Conservation (phyloP, 2,113 vertebrate species). For the Myotis davidii region DNA sequence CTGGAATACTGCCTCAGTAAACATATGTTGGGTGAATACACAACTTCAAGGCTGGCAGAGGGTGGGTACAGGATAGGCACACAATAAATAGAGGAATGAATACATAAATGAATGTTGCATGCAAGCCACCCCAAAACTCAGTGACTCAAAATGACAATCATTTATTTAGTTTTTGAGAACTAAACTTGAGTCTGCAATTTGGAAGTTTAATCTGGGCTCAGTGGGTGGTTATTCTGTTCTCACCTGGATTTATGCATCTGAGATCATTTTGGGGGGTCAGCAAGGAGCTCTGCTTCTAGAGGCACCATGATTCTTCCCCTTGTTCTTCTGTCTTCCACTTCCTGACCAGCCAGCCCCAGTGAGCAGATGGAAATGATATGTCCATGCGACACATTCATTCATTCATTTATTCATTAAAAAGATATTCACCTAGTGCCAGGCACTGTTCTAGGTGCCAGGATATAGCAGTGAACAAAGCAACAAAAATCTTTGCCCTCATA, state of each 20-base stretch:
- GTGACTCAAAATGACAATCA: background rate
- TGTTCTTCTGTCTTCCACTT: background rate
- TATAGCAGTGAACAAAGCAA: background rate
- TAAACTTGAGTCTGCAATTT: background rate
- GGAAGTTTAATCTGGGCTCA: background rate
- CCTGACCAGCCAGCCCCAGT: background rate
- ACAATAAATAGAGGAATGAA: background rate
- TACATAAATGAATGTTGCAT: background rate
- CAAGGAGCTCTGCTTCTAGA: background rate
- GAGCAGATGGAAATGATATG: background rate
- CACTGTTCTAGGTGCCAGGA: background rate
- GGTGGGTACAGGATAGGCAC: background rate
- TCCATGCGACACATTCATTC: background rate
- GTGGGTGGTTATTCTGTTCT: background rate
- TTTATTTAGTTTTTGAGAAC: background rate
- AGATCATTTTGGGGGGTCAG: background rate
- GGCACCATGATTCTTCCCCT: background rate
- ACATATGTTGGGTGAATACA: background rate
- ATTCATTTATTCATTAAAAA: background rate
- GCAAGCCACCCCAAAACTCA: too few species aligned
- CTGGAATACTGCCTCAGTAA: background rate
- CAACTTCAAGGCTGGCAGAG: background rate
- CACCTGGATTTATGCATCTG: background rate
- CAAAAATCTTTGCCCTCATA: background rate
- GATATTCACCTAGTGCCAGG: background rate